A percentile compares a stretch with the other conserved stretches of the same genome.
Conservation (phyloP, 2,797 vertebrate genomes). For the Chloroceryle inda region DNA sequence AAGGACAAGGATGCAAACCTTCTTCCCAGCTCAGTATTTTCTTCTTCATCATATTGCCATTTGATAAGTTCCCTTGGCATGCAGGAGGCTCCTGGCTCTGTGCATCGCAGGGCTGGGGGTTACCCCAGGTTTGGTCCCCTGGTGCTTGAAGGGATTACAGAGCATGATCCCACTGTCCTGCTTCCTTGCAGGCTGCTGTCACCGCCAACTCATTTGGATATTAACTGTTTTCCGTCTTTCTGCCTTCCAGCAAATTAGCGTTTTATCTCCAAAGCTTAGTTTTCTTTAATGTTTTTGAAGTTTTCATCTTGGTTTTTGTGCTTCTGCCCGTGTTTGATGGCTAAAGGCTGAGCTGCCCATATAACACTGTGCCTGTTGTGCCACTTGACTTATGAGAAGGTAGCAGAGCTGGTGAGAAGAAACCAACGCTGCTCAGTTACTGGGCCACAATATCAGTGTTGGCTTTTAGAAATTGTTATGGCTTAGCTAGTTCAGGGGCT, state of each 20-base stretch:
- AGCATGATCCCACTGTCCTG: accelerated
- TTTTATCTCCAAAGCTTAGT: not conserved
- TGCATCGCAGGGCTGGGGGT: not conserved
- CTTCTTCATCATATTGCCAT: accelerated
- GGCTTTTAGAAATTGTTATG: not conserved
- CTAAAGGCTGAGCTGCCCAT: accelerated
- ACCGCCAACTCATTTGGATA: not conserved
- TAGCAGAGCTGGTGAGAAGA: not conserved
- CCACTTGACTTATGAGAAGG: accelerated
- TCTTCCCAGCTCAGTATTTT: not conserved
- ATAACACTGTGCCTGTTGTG: not conserved
- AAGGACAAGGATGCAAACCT: accelerated
- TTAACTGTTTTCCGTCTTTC: not conserved
- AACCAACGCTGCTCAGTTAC: not conserved
- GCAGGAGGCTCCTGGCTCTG: accelerated
- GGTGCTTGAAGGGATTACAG: not conserved
- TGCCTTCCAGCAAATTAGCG: not conserved
- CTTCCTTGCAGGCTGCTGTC: not conserved
- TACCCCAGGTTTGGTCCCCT: not conserved
- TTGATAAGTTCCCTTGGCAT: not conserved
- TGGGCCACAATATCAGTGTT: not conserved
- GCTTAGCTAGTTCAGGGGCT: not conserved
- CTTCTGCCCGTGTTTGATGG: accelerated
- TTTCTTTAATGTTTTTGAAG: not conserved
- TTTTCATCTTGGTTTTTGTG: not conserved